Evolutionary conservation across 2,888 invertebrate genomes (phyloP).

Genomic region (Chaitophorus viminalis): DNA sequence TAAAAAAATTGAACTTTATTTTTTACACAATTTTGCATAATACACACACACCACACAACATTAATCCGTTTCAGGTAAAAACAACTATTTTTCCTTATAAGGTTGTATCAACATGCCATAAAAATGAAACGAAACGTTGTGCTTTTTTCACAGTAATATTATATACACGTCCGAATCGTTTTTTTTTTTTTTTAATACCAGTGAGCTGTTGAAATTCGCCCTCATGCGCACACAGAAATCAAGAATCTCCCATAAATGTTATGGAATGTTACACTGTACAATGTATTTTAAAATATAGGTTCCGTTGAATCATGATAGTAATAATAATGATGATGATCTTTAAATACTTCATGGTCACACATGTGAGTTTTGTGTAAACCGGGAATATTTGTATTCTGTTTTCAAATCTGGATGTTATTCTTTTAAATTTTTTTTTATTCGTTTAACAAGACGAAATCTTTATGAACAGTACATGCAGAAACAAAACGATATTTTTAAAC

Average conservation of each 20-base stretch:
- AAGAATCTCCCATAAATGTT: no score
- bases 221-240: no score
- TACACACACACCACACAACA: background rate
- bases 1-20: background rate
- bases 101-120: slow-evolving; percentile 26
- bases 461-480: background rate
- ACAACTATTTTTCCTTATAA: slow-evolving; percentile 47
- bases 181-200: background rate
- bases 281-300: no score
- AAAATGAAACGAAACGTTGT: slow-evolving; percentile 7
- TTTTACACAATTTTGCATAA: slow-evolving; percentile 9
- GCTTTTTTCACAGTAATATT: slow-evolving; percentile 11
- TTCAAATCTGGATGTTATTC: background rate
- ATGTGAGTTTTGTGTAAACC: background rate
- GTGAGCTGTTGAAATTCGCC: background rate
- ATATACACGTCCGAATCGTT: background rate
- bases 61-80: slow-evolving; percentile 27
- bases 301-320: background rate
- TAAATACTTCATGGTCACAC: slow-evolving; percentile 16
- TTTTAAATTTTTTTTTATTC: background rate
- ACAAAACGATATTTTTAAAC: slow-evolving; percentile 4
- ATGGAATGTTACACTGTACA: no score
- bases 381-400: background rate
- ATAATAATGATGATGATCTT: background rate
- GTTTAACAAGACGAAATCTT: background rate